phyloP scores from a whole-genome alignment of 2,113 vertebrate species.

The Oophaga pumilio region DNA sequence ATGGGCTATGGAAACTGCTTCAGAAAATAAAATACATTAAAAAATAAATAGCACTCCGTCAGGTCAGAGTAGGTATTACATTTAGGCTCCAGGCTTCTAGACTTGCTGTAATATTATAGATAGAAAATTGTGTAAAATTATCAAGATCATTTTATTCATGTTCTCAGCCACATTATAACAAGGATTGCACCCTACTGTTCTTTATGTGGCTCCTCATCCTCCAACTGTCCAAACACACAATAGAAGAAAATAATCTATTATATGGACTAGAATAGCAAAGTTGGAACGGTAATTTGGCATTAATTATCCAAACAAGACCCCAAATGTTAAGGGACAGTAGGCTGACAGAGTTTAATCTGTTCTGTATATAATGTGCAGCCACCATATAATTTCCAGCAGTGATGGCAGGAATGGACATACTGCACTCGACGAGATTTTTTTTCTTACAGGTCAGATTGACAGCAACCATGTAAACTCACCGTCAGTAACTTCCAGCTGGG shows the following conservation, averaged over 20 bases:
- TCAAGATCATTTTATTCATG: not conserved
- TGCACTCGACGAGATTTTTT: conserved; percentile 50
- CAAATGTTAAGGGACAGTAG: conserved; percentile 52
- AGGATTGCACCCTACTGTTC: not conserved
- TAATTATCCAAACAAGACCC: conserved; percentile 39
- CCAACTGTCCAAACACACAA: not conserved
- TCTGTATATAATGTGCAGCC: conserved; percentile 49
- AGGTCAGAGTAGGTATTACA: not conserved
- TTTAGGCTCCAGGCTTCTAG: not conserved
- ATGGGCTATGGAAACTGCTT: too few species aligned
- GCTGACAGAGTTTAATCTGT: conserved; percentile 44
- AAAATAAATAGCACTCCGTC: not conserved
- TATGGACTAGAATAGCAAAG: not conserved
- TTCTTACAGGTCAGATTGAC: conserved; percentile 54
- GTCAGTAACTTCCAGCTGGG: conserved; percentile 98
- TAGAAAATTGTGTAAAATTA: not conserved
- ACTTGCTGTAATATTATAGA: not conserved
- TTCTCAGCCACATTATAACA: not conserved
- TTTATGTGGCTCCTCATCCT: not conserved
- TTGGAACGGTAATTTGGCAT: conserved; percentile 27
- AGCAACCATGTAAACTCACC: conserved; percentile 76
- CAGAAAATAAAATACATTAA: too few species aligned
- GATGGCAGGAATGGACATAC: conserved; percentile 41
- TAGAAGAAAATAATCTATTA: conserved; percentile 15
- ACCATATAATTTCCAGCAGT: conserved; percentile 40